phyloP scores from a whole-genome alignment of 2,113 vertebrate species.

The Sporophila hypoxantha region DNA sequence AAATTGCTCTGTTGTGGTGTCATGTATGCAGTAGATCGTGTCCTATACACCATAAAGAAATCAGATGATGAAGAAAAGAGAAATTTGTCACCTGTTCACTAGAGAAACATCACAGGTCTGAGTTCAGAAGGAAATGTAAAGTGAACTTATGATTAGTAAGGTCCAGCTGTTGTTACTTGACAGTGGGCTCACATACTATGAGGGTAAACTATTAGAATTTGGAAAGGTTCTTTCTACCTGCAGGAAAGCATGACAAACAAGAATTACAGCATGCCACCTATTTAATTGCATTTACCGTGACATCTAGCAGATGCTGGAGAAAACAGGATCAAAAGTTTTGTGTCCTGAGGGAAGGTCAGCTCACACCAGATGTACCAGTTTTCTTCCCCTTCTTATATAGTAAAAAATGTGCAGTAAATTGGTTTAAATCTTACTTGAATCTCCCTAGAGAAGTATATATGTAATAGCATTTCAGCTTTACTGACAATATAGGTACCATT shows the following conservation, averaged over 20 bases:
- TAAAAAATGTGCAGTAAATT: background rate
- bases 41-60: background rate
- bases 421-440: constrained; percentile 30
- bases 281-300: constrained; percentile 35
- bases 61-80: background rate
- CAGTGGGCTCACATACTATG: background rate
- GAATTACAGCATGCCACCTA: background rate
- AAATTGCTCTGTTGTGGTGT: background rate
- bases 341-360: constrained; percentile 23
- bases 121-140: background rate
- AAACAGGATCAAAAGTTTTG: constrained; percentile 29
- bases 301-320: constrained; percentile 31
- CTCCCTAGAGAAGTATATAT: constrained; percentile 6
- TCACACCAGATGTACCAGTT: constrained; percentile 4
- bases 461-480: constrained; percentile 26
- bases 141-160: background rate
- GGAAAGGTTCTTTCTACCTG: constrained; percentile 9
- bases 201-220: background rate
- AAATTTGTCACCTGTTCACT: background rate
- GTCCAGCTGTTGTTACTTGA: constrained; percentile 3
- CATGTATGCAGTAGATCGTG: background rate
- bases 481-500: constrained; percentile 12
- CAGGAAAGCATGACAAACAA: background rate
- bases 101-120: background rate
- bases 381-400: background rate